phyloP scores from a whole-genome alignment of 2,797 vertebrate species.

The Anableps anableps region DNA sequence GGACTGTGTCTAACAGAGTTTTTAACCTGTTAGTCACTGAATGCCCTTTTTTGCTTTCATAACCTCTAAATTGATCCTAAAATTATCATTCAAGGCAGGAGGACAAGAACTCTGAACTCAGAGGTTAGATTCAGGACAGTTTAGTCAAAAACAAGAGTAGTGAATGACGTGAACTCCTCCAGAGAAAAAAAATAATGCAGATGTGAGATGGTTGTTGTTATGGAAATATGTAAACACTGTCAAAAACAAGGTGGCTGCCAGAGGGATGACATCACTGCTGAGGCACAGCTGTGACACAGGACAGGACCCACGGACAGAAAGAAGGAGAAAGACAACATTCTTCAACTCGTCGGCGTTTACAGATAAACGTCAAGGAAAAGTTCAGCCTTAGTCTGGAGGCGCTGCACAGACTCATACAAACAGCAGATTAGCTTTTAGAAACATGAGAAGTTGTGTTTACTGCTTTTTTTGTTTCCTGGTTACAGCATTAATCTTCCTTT shows the following conservation, averaged over 20 bases:
- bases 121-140: neutral
- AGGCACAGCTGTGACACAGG: constrained; percentile 71
- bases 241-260: constrained; percentile 80
- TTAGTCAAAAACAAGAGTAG: constrained; percentile 5
- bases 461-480: constrained; percentile 5
- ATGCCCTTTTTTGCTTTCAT: neutral
- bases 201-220: constrained; percentile 81
- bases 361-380: constrained; percentile 5
- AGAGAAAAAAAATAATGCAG: constrained; percentile 66
- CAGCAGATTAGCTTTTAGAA: neutral
- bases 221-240: constrained; percentile 73
- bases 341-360: constrained; percentile 4
- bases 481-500: neutral
- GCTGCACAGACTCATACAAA: neutral
- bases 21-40: neutral
- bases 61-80: neutral
- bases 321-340: neutral
- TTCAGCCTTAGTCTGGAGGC: neutral
- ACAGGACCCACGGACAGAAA: constrained; percentile 18
- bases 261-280: constrained; percentile 74
- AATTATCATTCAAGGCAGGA: constrained; percentile 2
- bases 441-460: neutral
- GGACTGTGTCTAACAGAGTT: neutral
- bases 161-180: constrained; percentile 19
- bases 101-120: constrained; percentile 1